phyloP scores from a whole-genome alignment of 2,888 invertebrate genomes.

The Clanis bilineata region DNA sequence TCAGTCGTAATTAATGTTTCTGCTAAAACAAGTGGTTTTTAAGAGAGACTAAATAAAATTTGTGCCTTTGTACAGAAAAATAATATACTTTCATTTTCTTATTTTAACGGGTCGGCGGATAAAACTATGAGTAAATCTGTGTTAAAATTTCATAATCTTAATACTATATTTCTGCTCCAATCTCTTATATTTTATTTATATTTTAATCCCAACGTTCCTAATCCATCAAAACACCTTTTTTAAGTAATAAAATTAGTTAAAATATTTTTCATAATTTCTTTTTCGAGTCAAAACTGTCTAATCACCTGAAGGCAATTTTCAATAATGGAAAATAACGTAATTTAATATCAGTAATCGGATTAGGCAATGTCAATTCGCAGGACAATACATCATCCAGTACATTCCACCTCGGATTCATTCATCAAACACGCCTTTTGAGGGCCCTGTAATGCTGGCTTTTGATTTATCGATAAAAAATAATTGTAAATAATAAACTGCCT shows the following conservation, averaged over 20 bases:
- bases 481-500: no score
- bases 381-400: slow-evolving; percentile 18
- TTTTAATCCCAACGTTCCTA: background rate
- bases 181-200: background rate
- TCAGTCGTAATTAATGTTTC: no score
- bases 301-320: background rate
- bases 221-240: background rate
- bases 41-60: no score
- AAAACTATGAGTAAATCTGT: no score
- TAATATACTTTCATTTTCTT: no score
- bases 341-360: slow-evolving; percentile 15
- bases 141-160: background rate
- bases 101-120: no score
- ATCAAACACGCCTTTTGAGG: slow-evolving; percentile 18
- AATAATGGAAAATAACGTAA: slow-evolving; percentile 1
- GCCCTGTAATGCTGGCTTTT: background rate
- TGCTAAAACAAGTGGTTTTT: no score
- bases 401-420: slow-evolving; percentile 17
- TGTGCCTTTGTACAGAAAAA: no score
- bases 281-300: background rate
- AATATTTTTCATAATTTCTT: background rate
- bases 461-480: background rate
- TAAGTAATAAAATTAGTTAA: background rate
- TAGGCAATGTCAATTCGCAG: background rate
- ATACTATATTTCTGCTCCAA: background rate